phyloP scores from a whole-genome alignment of 2,113 vertebrate genomes.

The Isichthys henryi region DNA sequence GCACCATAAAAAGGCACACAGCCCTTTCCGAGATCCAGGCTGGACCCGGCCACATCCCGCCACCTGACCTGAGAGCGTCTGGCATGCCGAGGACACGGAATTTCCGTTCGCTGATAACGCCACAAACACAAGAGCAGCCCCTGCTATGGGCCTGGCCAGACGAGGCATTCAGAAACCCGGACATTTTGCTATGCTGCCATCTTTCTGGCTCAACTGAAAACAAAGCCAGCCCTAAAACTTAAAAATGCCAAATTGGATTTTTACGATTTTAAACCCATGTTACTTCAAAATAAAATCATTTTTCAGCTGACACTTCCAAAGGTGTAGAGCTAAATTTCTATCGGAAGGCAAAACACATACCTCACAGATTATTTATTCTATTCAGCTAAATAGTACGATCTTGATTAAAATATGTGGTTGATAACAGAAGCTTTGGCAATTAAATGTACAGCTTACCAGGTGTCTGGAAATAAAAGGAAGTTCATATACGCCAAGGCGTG shows the following conservation, averaged over 20 bases:
- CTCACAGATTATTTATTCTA: neutral
- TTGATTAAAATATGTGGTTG: neutral
- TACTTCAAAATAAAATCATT: neutral
- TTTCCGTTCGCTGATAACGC: neutral
- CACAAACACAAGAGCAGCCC: neutral
- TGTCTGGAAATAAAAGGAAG: neutral
- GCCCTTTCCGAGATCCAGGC: neutral
- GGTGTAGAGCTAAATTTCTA: neutral
- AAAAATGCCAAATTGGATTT: neutral
- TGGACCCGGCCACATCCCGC: neutral
- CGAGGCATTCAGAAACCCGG: neutral
- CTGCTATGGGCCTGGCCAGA: neutral
- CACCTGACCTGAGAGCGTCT: neutral
- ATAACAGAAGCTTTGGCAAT: neutral
- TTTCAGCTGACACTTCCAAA: neutral
- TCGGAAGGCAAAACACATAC: neutral
- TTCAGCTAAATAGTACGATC: neutral
- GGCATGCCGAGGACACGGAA: neutral
- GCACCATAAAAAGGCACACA: neutral
- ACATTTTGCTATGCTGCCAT: neutral
- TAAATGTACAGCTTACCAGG: neutral
- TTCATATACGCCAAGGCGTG: neutral
- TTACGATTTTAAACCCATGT: neutral
- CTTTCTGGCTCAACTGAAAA: neutral
- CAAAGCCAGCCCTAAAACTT: neutral